phyloP scores from a whole-genome alignment of 2,888 invertebrate species.

The Chrysolina americana region DNA sequence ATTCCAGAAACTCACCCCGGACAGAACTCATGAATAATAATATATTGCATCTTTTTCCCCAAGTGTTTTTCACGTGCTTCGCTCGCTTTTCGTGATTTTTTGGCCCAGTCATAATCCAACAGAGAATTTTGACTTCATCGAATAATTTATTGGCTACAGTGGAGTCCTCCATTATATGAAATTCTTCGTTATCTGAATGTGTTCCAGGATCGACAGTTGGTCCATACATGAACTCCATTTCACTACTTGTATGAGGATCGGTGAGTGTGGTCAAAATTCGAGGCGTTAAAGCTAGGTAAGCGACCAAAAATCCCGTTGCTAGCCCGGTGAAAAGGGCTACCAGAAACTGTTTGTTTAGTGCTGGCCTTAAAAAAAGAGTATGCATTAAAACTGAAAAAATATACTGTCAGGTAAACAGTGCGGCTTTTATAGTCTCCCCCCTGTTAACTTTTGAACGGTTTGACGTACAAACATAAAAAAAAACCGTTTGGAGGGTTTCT shows the following conservation, averaged over 20 bases:
- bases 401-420: not conserved
- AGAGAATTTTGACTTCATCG: slow-evolving; percentile 88
- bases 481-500: too few relatives aligned
- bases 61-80: slow-evolving; percentile 94
- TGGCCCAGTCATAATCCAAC: slow-evolving; percentile 98
- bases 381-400: not conserved
- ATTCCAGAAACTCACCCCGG: slow-evolving; percentile 72
- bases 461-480: too few relatives aligned
- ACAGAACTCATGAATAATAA: slow-evolving; percentile 89
- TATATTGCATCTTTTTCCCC: slow-evolving; percentile 94
- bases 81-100: slow-evolving; percentile 92
- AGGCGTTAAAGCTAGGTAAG: slow-evolving; percentile 73
- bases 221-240: slow-evolving; percentile 59
- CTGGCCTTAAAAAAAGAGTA: slow-evolving; percentile 58
- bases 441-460: too few relatives aligned
- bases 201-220: slow-evolving; percentile 60
- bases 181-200: slow-evolving; percentile 62
- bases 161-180: slow-evolving; percentile 72
- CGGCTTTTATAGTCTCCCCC: too few relatives aligned
- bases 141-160: slow-evolving; percentile 80
- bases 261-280: slow-evolving; percentile 63
- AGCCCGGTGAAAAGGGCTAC: slow-evolving; percentile 81
- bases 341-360: slow-evolving; percentile 78
- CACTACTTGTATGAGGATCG: slow-evolving; percentile 58
- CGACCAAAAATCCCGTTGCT: slow-evolving; percentile 83